These are phyloP conservation scores for Cladopsammia gracilis DNA, from an alignment of 64 coral and sea anemone genomes.

Conservation along the genomic window DNA sequence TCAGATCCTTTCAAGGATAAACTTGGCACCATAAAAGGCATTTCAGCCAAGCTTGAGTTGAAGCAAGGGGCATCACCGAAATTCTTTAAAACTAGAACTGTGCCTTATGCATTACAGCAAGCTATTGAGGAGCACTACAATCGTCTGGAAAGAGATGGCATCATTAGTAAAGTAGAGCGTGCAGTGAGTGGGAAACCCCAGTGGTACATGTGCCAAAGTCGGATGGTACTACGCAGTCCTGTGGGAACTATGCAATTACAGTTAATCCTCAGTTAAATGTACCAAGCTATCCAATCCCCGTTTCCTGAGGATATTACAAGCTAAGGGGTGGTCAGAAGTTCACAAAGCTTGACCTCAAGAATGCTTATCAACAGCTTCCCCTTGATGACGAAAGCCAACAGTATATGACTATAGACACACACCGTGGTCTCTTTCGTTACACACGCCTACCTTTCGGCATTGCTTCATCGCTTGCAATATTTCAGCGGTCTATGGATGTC, in stretches of 20 bases:
- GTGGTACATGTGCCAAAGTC: not conserved
- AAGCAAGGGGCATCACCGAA: not conserved
- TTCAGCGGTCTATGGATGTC: not conserved
- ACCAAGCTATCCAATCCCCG: not conserved
- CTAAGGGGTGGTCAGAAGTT: no score
- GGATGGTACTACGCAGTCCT: constrained; percentile 9
- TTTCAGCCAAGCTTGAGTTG: constrained; percentile 3
- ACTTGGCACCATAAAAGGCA: constrained; percentile 8
- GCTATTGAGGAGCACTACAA: not conserved
- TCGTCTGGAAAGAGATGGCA: not conserved
- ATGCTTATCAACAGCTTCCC: no score
- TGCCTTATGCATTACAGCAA: constrained; percentile 27
- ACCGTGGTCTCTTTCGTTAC: no score
- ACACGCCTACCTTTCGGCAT: no score
- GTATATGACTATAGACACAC: no score
- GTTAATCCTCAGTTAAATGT: constrained; percentile 47
- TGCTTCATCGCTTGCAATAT: no score
- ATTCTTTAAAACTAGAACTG: constrained; percentile 20
- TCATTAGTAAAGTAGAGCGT: not conserved
- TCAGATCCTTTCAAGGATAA: not conserved
- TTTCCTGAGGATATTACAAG: not conserved
- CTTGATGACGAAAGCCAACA: no score
- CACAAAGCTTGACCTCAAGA: no score
- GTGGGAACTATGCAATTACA: no score
- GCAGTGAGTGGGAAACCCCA: not conserved